Base-by-base conservation (phyloP, 2,797 vertebrate species). In the Furcifer pardalis region DNA sequence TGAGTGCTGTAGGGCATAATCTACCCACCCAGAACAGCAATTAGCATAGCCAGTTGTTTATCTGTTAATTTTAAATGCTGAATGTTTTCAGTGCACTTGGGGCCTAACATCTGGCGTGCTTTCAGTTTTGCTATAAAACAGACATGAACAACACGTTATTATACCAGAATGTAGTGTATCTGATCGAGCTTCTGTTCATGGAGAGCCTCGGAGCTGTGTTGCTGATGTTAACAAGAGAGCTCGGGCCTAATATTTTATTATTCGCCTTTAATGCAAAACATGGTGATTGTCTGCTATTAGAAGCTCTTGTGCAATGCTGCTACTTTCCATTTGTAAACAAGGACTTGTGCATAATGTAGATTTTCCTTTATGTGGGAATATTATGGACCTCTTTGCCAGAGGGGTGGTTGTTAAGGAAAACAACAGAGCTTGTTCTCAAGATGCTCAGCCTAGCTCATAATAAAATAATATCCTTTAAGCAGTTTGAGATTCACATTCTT, bases 81-180 rank as follows among this genome's bases (percentile, higher is more conserved):
- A 37, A 40, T 81, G 59, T 66, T 81, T 82, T 72, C 73, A 44
- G 5, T 74, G 79, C 35, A 44, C 27, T 71, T 44, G 79, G 75
- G 82, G 82, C 78, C 82, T 66, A 77, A 63, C 42, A 46, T 77
- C 71, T 77, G 65, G 40, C 44, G 27, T 52, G 80, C 32, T 77
- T 82, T 71, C n/a, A 1, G 21, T 49, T 71, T 71, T 77, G 73
- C 68, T 65, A n/a, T 78, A 60, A 71, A 69, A 76, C 25, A 76
- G 62, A 27, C 37, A 44, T 76, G n/a, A 46, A 37, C 69, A 77
- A 77, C 25, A 32, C 42, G 32, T 71, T 77, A 30, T 72, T 77
- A 30, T 12, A 49, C 68, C 59, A 77, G 56, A 77, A 77, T 86
- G 44, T 69, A 42, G 37, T 23, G 52, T 46, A 12, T 40, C 7